phyloP scores from a whole-genome alignment of 92 coral and sea anemone species.

The Zoanthus gigantus region DNA sequence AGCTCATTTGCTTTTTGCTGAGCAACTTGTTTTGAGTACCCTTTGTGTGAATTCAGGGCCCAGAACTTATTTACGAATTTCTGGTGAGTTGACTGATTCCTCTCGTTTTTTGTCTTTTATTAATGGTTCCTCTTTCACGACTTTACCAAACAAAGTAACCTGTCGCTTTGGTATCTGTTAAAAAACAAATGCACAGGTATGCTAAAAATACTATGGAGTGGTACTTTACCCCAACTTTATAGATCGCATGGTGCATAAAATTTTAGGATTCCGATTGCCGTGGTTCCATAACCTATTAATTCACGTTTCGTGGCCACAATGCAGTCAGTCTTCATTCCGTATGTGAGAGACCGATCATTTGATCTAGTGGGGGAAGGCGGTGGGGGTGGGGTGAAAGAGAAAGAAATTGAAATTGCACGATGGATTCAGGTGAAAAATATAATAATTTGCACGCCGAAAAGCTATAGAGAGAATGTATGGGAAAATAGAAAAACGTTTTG shows the following conservation, averaged over 20 bases:
- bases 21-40: neutral
- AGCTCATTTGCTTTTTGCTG: conserved; percentile 16
- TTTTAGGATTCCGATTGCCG: neutral
- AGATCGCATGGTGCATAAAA: neutral
- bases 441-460: too few species aligned
- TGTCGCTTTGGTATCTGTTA: conserved; percentile 20
- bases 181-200: neutral
- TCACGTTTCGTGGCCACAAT: neutral
- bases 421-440: too few species aligned
- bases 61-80: neutral
- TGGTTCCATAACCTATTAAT: neutral
- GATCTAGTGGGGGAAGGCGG: neutral
- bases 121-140: neutral
- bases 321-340: neutral
- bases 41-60: neutral
- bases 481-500: too few species aligned
- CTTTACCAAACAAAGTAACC: neutral
- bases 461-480: too few species aligned
- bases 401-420: too few species aligned
- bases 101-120: neutral
- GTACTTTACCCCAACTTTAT: too few species aligned
- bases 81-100: neutral
- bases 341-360: neutral
- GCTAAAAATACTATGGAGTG: neutral
- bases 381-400: neutral